Base-by-base conservation (phyloP, 2,888 invertebrate genomes). In the Gandaritis pyraliata region DNA sequence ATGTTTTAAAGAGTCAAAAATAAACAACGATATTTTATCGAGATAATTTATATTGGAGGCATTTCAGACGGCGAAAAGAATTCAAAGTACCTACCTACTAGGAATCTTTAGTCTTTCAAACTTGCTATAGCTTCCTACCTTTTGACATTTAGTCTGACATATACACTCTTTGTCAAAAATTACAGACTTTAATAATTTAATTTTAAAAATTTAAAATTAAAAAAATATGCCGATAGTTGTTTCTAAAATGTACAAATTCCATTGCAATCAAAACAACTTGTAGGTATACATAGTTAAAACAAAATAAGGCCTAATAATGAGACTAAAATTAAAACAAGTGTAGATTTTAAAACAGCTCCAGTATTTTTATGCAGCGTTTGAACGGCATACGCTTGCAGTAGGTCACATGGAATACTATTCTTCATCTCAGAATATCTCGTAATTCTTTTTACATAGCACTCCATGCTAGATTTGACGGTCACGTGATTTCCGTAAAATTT, bases 401-500 rank as follows among this genome's bases (percentile, higher is more conserved):
- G 12, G 39, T 12, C 48, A 48, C 58, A 59, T 43, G 53, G 18
- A 18, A 59, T 33, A 33, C n/a, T 43, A 2, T 48, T 18, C 11
- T 41, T 41, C 53, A 53, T 48, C 7, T 48, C 8, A 15, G 53
- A 43, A 43, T 11, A n/a, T 7, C 33, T 47, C 5, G 58, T 53
- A 0, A 5, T 48, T 53, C 48, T 59, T 18, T 11, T 53, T 1
- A 59, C 53, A 43, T 53, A 59, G 18, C 58, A 59, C 13, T 48
- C 18, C 48, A 59, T 52, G 13, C n/a, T 43, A 10, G 58, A 30
- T 23, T 29, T 39, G 10, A 59, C 5, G 1, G 10, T 1, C 4
- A 59, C 47, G 18, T 53, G 12, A 10, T 48, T 53, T 6, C 58
- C 58, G 7, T 47, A n/a, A 33, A 53, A 59, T 48, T 53, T 59